Evolutionary conservation across 2,797 vertebrate genomes (phyloP).

Genomic region (Anas georgica): DNA sequence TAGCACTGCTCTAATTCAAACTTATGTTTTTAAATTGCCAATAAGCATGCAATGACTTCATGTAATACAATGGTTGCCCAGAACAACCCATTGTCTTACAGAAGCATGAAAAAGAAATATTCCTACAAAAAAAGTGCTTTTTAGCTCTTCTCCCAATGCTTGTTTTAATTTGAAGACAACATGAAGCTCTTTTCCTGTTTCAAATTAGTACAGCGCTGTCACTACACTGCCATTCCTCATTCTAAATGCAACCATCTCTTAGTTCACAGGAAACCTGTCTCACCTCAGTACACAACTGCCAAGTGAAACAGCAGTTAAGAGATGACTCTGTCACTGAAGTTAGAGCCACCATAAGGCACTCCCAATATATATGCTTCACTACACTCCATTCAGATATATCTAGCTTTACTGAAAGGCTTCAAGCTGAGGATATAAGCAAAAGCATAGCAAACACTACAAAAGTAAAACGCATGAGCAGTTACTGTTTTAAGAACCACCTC

Average conservation of each 20-base stretch:
- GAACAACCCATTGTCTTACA: not conserved
- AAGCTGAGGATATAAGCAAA: not conserved
- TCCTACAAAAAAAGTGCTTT: not conserved
- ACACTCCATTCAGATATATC: not conserved
- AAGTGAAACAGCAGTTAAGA: not conserved
- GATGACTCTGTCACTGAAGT: not conserved
- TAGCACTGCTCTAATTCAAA: not conserved
- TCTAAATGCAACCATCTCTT: not conserved
- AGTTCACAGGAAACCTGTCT: not conserved
- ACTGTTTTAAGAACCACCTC: not conserved
- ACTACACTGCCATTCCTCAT: not conserved
- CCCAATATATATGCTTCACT: not conserved
- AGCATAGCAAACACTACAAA: not conserved
- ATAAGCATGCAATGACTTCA: not conserved
- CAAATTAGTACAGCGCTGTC: accelerated
- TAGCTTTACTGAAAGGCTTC: not conserved
- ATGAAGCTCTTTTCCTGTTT: not conserved
- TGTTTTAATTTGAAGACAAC: not conserved
- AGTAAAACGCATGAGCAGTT: not conserved
- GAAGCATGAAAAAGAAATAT: not conserved
- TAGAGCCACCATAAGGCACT: not conserved
- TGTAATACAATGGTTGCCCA: not conserved
- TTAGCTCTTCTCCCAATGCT: not conserved
- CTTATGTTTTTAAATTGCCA: not conserved
- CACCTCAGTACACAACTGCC: not conserved